Evolutionary conservation across 2,113 vertebrate genomes (phyloP).

Genomic region (Serilophus lunatus): DNA sequence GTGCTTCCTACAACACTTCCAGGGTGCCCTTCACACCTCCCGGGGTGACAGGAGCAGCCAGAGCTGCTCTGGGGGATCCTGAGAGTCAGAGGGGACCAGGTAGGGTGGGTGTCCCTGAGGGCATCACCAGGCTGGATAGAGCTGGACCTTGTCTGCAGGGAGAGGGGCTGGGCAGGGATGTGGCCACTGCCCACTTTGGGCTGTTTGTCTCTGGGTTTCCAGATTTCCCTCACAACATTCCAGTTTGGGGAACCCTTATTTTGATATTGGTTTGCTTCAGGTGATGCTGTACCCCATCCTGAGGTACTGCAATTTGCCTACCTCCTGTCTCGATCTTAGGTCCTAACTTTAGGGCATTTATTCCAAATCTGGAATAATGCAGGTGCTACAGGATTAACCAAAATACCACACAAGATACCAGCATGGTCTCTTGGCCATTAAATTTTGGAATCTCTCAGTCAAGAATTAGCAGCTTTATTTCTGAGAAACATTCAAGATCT

Average conservation of each 20-base stretch:
- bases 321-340: background rate
- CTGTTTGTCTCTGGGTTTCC: background rate
- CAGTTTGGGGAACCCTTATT: background rate
- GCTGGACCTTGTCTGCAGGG: background rate
- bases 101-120: background rate
- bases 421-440: too few species aligned
- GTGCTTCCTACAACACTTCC: background rate
- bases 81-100: background rate
- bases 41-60: background rate
- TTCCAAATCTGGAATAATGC: background rate
- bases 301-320: background rate
- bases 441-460: background rate
- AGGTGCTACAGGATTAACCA: background rate
- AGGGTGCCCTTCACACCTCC: background rate
- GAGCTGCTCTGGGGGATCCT: too few species aligned
- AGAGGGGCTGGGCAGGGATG: background rate
- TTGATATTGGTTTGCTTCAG: background rate
- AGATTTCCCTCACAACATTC: background rate
- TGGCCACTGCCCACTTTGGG: background rate
- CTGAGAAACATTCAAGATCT: background rate
- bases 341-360: background rate
- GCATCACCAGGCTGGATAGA: background rate
- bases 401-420: background rate
- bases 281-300: background rate
- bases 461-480: background rate